Evolutionary conservation across 2,888 invertebrate genomes (phyloP).

Genomic region (Glyphotaelius pellucidus): DNA sequence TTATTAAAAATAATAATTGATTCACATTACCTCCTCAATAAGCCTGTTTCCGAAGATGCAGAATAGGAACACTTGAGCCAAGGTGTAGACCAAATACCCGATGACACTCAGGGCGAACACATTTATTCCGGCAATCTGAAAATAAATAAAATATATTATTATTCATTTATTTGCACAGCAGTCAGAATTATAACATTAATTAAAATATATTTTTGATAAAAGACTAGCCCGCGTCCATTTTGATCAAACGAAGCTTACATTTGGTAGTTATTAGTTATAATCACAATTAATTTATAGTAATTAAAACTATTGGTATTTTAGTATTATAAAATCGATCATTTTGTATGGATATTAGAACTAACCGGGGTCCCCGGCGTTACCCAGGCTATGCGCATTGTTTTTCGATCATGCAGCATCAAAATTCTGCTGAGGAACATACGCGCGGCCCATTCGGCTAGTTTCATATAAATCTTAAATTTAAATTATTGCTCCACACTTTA

Average conservation of each 20-base stretch:
- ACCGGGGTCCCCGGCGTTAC: no score
- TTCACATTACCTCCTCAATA: constrained; percentile 86
- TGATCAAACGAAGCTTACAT: neutral
- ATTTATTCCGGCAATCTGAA: constrained; percentile 84
- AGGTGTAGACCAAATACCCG: constrained; percentile 87
- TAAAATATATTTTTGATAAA: neutral
- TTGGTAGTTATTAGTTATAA: no score
- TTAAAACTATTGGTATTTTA: no score
- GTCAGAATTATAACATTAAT: neutral
- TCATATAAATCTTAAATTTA: no score
- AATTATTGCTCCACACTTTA: no score
- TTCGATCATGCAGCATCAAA: no score
- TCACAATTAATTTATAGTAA: no score
- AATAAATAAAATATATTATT: constrained; percentile 65
- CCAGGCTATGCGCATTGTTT: no score
- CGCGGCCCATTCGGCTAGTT: no score
- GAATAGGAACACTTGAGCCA: constrained; percentile 91
- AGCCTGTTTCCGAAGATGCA: constrained; percentile 92
- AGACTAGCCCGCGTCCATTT: neutral
- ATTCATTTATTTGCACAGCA: neutral
- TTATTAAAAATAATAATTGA: neutral
- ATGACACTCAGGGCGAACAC: constrained; percentile 88
- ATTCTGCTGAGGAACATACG: no score
- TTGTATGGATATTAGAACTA: no score
- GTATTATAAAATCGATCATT: no score